Evolutionary conservation across 2,113 vertebrate genomes (phyloP).

Genomic region (Platysternon megacephalum): DNA sequence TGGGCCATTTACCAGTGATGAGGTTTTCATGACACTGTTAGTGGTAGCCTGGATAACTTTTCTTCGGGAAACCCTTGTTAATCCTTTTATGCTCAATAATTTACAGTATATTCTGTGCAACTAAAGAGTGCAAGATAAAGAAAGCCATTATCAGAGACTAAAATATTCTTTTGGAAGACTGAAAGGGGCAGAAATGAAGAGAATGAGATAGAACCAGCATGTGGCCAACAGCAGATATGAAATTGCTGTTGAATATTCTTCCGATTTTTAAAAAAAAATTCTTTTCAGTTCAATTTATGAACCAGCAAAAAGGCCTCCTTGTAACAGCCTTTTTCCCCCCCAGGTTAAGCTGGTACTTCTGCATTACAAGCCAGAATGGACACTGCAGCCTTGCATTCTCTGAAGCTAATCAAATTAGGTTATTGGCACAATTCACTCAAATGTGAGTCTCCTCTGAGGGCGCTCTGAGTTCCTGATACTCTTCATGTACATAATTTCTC

Average conservation of each 20-base stretch:
- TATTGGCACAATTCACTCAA: slow-evolving; percentile 33
- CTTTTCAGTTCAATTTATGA: slow-evolving; percentile 49
- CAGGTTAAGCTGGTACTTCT: slow-evolving; percentile 10
- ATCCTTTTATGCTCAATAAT: slow-evolving; percentile 30
- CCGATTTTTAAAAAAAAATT: slow-evolving; percentile 16
- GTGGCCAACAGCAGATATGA: slow-evolving; percentile 25
- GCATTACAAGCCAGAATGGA: neutral
- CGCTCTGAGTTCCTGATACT: slow-evolving; percentile 2
- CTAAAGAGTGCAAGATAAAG: neutral
- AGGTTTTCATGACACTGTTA: neutral
- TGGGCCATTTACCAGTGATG: neutral
- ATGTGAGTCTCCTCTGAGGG: neutral
- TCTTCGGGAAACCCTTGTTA: slow-evolving; percentile 10
- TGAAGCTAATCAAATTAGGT: slow-evolving; percentile 38
- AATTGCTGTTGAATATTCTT: slow-evolving; percentile 52
- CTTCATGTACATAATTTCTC: slow-evolving; percentile 29
- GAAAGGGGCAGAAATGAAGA: slow-evolving; percentile 50
- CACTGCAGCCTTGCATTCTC: slow-evolving; percentile 1
- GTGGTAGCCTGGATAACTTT: neutral
- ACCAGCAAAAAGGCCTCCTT: slow-evolving; percentile 13
- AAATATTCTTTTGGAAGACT: slow-evolving; percentile 34
- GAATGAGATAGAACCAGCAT: slow-evolving; percentile 36
- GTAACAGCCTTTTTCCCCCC: fast-evolving
- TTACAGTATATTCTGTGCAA: slow-evolving; percentile 20
- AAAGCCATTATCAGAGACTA: slow-evolving; percentile 52